Evolutionary conservation across 2,888 invertebrate genomes (phyloP), one percentile per base, ranked within the genome.

Genomic region (Cerastis rubricosa): DNA sequence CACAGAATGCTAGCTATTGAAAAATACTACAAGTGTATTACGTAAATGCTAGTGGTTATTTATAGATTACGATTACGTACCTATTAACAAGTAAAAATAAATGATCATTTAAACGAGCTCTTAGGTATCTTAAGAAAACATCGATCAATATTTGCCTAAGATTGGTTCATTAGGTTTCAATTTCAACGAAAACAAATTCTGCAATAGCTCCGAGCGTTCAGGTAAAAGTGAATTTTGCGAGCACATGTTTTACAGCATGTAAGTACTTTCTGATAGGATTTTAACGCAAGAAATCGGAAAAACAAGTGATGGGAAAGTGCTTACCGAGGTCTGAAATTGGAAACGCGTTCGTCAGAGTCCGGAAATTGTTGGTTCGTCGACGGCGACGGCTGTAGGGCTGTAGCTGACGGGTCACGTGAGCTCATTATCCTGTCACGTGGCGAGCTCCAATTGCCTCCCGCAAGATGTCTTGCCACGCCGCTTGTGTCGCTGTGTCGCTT

Each of bases 311-410:
- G 90, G 91, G 92, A 93, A 94, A 94, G 92, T 93, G 94, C 90
- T 93, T 93, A 95, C 93, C 94, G 94, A 94, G 92, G 94, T 95
- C 92, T 95, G 94, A 95, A 96, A 96, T 95, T 95, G 95, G 94
- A 95, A 95, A 93, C 94, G 94, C 93, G 93, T 94, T 94, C 94
- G 92, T 95, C 95, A 94, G 93, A 87, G 89, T 89, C 93, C 94
- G 95, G 94, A 96, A 96, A 95, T 96, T 95, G 95, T 94, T 91
- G 94, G 94, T 92, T 93, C 92, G 92, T 90, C 90, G 89, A 75
- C 80, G 74, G 82, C 76, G 78, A 77, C 83, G 88, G 82, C 78
- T 89, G 85, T 76, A 90, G 89, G 86, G 83, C 86, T 88, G 89
- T 72, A 90, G 89, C 86, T 92, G 94, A 92, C 93, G 91, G 90